Evolutionary conservation across 2,113 vertebrate species (phyloP), one percentile per base, ranked within the genome.

Genomic region (Bucco capensis): DNA sequence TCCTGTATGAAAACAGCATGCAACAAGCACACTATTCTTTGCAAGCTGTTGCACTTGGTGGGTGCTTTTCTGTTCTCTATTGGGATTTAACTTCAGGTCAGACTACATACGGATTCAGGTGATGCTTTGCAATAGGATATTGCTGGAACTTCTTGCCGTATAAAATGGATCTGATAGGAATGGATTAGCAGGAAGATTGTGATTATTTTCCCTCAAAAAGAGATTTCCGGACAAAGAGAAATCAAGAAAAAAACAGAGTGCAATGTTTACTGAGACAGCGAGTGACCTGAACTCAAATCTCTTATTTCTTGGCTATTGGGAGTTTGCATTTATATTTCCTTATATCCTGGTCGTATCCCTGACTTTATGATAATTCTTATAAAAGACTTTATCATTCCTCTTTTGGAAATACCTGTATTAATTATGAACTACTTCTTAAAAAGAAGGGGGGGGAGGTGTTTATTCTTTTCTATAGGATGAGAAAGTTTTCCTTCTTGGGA

Each of bases 401-500:
- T 69, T 76, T 90, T 51, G 8, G 67, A 72, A 83, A 79, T n/a
- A 35, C 7, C 4, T 65, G 2, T 22, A 42, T 74, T 40, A 18
- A 51, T 92, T 58, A 54, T 53, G 8, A 72, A 69, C 8, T 65
- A 0, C n/a, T 86, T 65, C 57, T 61, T 69, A 49, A 53, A 87
- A 46, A 2, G 0, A 4, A 4, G 3, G 6, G 8, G 3, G 22
- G 21, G 4, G 21, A n/a, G 14, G 12, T 28, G 3, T 25, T 78
- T 58, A 51, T 49, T 22, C 1, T 24, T 76, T 90, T 46, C 46
- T 33, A 3, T 37, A 46, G 12, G 28, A 62, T 21, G 4, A 8
- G 33, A 92, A 66, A 69, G 0, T 19, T 91, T 58, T 73, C 8
- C 5, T 57, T 74, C 27, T 66, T 21, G 19, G 30, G 21, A n/a